Conservation (phyloP, 2,113 vertebrate species). For the Struthidea cinerea region DNA sequence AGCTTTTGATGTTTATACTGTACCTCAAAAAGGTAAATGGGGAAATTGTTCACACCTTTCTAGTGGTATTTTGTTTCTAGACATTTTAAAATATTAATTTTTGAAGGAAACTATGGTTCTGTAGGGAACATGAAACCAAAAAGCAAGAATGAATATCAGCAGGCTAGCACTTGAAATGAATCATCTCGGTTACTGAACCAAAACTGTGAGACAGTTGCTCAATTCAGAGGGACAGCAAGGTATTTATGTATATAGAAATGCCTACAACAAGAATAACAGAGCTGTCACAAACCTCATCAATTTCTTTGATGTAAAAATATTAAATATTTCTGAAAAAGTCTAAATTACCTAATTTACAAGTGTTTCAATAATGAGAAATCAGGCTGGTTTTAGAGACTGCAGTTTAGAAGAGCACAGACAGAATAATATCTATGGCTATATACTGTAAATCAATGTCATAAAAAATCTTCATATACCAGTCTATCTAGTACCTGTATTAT, state of each 20-base stretch:
- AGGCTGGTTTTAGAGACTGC: background rate
- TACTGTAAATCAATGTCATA: background rate
- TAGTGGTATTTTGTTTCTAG: background rate
- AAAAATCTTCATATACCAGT: background rate
- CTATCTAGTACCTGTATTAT: background rate
- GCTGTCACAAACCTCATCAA: background rate
- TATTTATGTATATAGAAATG: background rate
- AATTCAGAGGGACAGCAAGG: background rate
- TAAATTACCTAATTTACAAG: background rate
- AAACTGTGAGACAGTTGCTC: background rate
- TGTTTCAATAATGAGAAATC: background rate
- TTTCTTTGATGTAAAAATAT: background rate
- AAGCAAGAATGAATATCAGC: background rate
- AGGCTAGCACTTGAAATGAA: background rate
- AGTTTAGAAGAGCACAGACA: background rate
- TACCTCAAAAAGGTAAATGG: slow-evolving; percentile 22
- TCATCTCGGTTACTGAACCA: background rate
- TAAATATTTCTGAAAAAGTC: background rate
- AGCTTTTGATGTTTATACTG: slow-evolving; percentile 33
- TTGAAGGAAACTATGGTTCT: slow-evolving; percentile 3
- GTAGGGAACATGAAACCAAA: background rate
- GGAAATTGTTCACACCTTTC: slow-evolving; percentile 48
- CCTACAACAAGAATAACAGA: background rate
- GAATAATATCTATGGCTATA: background rate
- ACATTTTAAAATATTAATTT: slow-evolving; percentile 25